These are phyloP conservation scores for Leiothrix lutea DNA, from an alignment of 2,113 vertebrate genomes.

Conservation along the genomic window DNA sequence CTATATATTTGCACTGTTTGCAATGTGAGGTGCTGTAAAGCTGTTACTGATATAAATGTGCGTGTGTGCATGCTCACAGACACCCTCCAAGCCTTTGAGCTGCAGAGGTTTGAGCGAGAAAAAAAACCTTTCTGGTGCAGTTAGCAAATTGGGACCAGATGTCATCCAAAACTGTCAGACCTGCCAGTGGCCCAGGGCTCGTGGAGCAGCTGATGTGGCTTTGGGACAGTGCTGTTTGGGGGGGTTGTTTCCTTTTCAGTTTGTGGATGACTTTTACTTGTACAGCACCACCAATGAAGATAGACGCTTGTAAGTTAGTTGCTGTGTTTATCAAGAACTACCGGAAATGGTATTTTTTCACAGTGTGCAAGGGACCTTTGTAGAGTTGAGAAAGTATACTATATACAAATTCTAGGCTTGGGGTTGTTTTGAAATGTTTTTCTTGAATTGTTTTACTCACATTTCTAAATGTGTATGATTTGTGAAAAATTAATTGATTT, in stretches of 20 bases:
- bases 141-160: background rate
- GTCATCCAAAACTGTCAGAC: background rate
- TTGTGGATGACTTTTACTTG: background rate
- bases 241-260: background rate
- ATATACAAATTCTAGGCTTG: background rate
- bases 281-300: background rate
- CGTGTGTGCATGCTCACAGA: background rate
- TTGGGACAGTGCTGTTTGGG: background rate
- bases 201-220: background rate
- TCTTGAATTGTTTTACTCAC: background rate
- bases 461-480: background rate
- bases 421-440: background rate
- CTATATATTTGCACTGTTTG: background rate
- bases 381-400: background rate
- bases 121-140: background rate
- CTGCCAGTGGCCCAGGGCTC: background rate
- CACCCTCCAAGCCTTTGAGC: background rate
- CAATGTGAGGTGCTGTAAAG: background rate
- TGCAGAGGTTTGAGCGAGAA: background rate
- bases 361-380: background rate
- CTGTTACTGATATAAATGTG: background rate
- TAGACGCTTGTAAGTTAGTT: background rate
- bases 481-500: background rate
- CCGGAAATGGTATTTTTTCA: background rate
- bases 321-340: background rate